phyloP scores from a whole-genome alignment of 2,888 invertebrate genomes.

The Watsonalla cultraria region DNA sequence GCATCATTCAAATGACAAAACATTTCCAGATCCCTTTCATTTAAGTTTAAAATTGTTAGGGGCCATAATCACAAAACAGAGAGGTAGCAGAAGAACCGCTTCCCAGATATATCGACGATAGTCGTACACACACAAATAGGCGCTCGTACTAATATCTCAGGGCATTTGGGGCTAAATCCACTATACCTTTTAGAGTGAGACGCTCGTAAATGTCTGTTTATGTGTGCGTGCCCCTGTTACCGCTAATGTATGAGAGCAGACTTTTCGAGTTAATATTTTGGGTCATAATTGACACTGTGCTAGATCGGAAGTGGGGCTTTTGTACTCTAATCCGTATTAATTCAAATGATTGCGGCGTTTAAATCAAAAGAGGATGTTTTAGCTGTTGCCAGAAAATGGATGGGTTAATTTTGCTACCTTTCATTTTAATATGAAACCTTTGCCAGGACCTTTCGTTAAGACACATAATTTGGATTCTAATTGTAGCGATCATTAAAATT shows the following conservation, averaged over 20 bases:
- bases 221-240: no score
- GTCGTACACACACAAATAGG: no score
- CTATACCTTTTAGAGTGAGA: no score
- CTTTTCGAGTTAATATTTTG: conserved; percentile 3
- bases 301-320: conserved; percentile 20
- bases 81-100: no score
- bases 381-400: neutral
- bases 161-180: no score
- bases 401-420: neutral
- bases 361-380: conserved; percentile 10
- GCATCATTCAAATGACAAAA: conserved; percentile 66
- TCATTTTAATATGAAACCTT: neutral
- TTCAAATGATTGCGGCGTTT: conserved; percentile 36
- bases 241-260: no score
- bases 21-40: conserved; percentile 66
- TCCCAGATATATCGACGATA: no score
- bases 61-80: conserved; percentile 30
- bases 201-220: no score
- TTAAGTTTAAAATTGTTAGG: conserved; percentile 71
- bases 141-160: no score
- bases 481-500: no score
- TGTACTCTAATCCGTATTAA: conserved; percentile 51
- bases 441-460: neutral
- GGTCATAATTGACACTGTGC: conserved; percentile 61
- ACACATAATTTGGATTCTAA: neutral